These are phyloP conservation scores for Andricus grossulariae DNA, from an alignment of 1,140 invertebrate species.

Conservation along the genomic window DNA sequence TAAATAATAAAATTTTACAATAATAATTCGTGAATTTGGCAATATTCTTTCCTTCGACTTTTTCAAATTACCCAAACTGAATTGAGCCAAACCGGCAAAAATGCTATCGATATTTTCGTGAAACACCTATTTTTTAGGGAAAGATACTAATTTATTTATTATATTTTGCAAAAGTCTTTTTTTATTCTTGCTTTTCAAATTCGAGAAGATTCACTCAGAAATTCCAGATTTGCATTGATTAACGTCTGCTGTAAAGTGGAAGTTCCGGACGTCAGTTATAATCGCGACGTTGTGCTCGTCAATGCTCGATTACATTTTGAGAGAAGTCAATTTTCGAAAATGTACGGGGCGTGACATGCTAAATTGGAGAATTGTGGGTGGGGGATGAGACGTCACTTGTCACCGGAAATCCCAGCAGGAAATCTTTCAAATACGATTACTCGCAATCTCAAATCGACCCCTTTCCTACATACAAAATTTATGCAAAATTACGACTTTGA, in stretches of 20 bases:
- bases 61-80: too few species aligned
- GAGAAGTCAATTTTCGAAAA: constrained; percentile 31
- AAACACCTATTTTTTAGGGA: too few species aligned
- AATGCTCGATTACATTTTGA: constrained; percentile 13
- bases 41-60: too few species aligned
- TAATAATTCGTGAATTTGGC: too few species aligned
- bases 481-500: background rate
- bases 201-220: background rate
- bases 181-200: background rate
- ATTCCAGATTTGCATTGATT: background rate
- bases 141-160: too few species aligned
- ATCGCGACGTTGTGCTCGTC: background rate
- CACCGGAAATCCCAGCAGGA: constrained; percentile 1
- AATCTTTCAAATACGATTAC: constrained; percentile 9
- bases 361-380: constrained; percentile 21
- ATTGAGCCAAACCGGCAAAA: too few species aligned
- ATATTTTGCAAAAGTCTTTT: background rate
- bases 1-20: too few species aligned
- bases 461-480: background rate
- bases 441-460: constrained; percentile 1
- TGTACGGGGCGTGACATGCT: background rate
- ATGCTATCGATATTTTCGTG: too few species aligned
- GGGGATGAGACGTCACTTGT: background rate
- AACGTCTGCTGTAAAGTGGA: background rate
- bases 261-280: background rate